Percentiles rank a stretch among this genome's conserved stretches.
These are phyloP conservation scores for Gobionotothen gibberifrons DNA, from an alignment of 2,797 vertebrate species.

Conservation along the genomic window DNA sequence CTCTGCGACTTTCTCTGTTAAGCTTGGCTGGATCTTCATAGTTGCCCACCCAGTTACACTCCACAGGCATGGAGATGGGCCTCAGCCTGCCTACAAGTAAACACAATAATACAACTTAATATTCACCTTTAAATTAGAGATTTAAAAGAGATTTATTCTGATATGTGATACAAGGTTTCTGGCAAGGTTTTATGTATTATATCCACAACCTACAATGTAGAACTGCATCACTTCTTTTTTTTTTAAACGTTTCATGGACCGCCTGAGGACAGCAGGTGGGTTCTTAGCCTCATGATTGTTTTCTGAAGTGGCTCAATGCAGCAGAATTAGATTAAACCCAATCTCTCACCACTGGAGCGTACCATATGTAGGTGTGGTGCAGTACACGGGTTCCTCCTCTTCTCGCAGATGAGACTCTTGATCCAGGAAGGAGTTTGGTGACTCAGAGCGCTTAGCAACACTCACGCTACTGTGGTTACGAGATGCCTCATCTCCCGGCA, in stretches of 20 bases:
- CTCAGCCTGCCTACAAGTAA: slow-evolving; percentile 89
- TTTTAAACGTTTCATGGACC: background rate
- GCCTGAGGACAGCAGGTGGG: slow-evolving; percentile 3
- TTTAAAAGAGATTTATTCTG: too few relatives aligned
- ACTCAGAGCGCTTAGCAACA: slow-evolving; percentile 93
- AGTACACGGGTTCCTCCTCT: slow-evolving; percentile 95
- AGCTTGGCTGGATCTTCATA: slow-evolving; percentile 97
- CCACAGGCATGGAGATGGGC: slow-evolving; percentile 99
- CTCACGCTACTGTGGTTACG: slow-evolving; percentile 89
- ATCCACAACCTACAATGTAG: background rate
- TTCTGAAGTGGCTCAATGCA: slow-evolving; percentile 26
- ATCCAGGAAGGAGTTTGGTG: slow-evolving; percentile 98
- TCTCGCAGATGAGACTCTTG: slow-evolving; percentile 93
- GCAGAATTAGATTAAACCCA: slow-evolving; percentile 25
- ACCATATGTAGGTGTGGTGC: slow-evolving; percentile 97
- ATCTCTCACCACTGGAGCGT: slow-evolving; percentile 34
- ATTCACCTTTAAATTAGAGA: background rate
- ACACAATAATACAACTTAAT: slow-evolving; percentile 25
- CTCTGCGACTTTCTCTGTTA: slow-evolving; percentile 90
- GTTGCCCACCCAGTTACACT: slow-evolving; percentile 99
- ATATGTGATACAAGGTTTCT: slow-evolving; percentile 3
- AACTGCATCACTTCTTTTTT: slow-evolving; percentile 1
- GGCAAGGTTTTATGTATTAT: background rate
- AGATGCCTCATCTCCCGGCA: slow-evolving; percentile 90
- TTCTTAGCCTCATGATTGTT: slow-evolving; percentile 1